phyloP scores from a whole-genome alignment of 2,888 invertebrate genomes.

The Caradrina kadenii region DNA sequence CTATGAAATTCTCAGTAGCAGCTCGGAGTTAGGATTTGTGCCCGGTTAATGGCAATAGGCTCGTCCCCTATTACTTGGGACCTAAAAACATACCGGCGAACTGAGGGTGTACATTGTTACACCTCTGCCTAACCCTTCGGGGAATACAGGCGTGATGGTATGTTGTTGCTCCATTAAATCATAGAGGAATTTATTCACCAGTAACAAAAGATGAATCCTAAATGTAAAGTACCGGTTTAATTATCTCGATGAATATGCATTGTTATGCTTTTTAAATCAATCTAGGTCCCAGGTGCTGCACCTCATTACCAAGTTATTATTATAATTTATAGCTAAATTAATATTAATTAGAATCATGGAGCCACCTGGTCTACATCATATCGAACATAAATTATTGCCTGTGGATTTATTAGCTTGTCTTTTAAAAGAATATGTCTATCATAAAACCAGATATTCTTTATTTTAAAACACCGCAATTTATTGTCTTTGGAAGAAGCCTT shows the following conservation, averaged over 20 bases:
- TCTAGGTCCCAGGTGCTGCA: slow-evolving; percentile 6
- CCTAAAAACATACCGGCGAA: no score
- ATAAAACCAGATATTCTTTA: not conserved
- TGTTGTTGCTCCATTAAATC: not conserved
- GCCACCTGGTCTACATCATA: slow-evolving; percentile 18
- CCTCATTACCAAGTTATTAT: not conserved
- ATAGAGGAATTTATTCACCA: slow-evolving; percentile 3
- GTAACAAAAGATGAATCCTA: not conserved
- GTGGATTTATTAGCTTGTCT: not conserved
- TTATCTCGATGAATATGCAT: slow-evolving; percentile 6
- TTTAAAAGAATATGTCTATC: not conserved
- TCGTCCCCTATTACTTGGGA: no score
- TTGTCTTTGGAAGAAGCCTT: not conserved
- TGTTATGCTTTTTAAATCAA: not conserved
- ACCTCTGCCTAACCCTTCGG: no score
- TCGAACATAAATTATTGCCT: not conserved
- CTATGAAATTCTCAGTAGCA: no score
- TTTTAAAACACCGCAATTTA: not conserved
- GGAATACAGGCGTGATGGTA: no score
- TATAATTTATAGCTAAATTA: slow-evolving; percentile 11
- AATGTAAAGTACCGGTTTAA: not conserved
- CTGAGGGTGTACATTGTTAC: no score
- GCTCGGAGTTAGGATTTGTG: no score
- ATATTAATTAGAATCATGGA: slow-evolving; percentile 8
- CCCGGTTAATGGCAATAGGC: no score